Evolutionary conservation across 2,888 invertebrate genomes (phyloP).

Genomic region (Hirtodrosophila cameraria): DNA sequence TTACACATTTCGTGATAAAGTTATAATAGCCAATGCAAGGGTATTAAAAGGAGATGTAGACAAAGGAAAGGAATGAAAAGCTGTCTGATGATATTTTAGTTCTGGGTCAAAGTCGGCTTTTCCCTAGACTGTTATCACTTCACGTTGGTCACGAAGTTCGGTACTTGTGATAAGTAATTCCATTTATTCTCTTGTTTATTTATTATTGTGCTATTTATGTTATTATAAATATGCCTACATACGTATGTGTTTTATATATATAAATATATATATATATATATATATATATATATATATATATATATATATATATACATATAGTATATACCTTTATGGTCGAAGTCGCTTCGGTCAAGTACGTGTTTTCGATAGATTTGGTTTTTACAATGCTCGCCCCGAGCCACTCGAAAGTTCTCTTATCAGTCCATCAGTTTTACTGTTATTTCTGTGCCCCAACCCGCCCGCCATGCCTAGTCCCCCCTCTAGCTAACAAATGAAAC

Average conservation of each 20-base stretch:
- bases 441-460: slow-evolving; percentile 1
- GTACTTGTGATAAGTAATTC: slow-evolving; percentile 39
- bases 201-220: slow-evolving; percentile 56
- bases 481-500: slow-evolving; percentile 8
- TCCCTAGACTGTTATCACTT: slow-evolving; percentile 28
- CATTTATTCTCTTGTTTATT: slow-evolving; percentile 58
- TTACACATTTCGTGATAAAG: too few species aligned
- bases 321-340: slow-evolving; percentile 52
- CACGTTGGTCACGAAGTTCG: slow-evolving; percentile 34
- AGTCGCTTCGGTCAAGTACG: slow-evolving; percentile 48
- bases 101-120: slow-evolving; percentile 10
- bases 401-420: slow-evolving; percentile 39
- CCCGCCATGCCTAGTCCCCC: not conserved
- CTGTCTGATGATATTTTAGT: not conserved
- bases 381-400: slow-evolving; percentile 52
- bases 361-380: slow-evolving; percentile 61
- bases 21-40: too few species aligned
- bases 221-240: slow-evolving; percentile 23
- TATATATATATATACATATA: slow-evolving; percentile 16
- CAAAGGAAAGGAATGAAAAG: too few species aligned
- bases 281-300: slow-evolving; percentile 5
- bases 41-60: too few species aligned
- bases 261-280: slow-evolving; percentile 9
- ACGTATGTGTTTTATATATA: too few species aligned
- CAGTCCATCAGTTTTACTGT: slow-evolving; percentile 33